Percentiles rank a stretch among this genome's conserved stretches.
Evolutionary conservation across 1,140 invertebrate genomes (phyloP).

Genomic region (Aporrectodea caliginosa): DNA sequence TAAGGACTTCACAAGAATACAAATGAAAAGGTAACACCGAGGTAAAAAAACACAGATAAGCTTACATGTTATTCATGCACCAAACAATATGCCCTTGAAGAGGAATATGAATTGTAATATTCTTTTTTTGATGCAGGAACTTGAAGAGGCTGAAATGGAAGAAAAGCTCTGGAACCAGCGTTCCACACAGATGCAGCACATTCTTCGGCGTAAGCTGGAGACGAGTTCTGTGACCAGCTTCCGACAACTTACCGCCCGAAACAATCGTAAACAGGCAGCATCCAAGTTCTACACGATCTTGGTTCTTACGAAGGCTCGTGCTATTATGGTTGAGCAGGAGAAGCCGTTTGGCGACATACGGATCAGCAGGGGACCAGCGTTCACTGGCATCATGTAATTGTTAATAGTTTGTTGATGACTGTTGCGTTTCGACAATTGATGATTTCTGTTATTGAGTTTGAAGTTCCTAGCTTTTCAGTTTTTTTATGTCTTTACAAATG

Average conservation of each 20-base stretch:
- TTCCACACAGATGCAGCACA: conserved; percentile 81
- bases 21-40: too few species aligned
- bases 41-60: too few species aligned
- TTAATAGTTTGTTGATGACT: background rate
- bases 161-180: conserved; percentile 88
- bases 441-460: background rate
- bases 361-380: conserved; percentile 80
- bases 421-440: too few species aligned
- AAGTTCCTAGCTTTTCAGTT: background rate
- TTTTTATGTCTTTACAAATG: background rate
- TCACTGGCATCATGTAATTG: conserved; percentile 16
- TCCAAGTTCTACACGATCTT: conserved; percentile 94
- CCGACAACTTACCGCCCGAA: conserved; percentile 70
- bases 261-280: conserved; percentile 87
- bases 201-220: conserved; percentile 72
- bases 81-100: too few species aligned
- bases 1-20: too few species aligned
- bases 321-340: conserved; percentile 78
- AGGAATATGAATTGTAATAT: too few species aligned
- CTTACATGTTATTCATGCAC: too few species aligned
- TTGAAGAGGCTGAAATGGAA: conserved; percentile 77
- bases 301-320: conserved; percentile 92
- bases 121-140: too few species aligned
- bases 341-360: conserved; percentile 77
- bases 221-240: conserved; percentile 63